phyloP scores from a whole-genome alignment of 2,113 vertebrate species.

The Hippocampus zosterae region DNA sequence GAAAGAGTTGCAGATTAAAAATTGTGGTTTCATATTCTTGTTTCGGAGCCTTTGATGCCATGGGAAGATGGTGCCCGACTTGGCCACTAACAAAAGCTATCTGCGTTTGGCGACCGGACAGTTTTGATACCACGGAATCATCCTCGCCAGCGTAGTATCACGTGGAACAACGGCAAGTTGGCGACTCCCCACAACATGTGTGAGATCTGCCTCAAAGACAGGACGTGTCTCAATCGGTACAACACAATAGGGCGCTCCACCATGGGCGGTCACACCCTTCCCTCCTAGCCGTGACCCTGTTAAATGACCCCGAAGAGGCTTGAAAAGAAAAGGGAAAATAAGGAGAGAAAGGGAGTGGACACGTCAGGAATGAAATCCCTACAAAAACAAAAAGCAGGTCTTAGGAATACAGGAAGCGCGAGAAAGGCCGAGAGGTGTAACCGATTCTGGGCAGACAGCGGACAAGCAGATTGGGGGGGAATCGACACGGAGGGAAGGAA shows the following conservation, averaged over 20 bases:
- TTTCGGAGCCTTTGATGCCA: constrained; percentile 24
- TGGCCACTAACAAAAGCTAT: constrained; percentile 52
- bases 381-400: constrained; percentile 3
- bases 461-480: constrained; percentile 2
- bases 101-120: constrained; percentile 25
- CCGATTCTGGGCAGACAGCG: constrained; percentile 24
- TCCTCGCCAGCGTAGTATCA: constrained; percentile 7
- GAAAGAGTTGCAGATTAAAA: constrained; percentile 6
- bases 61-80: constrained; percentile 7
- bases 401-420: constrained; percentile 14
- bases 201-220: constrained; percentile 27
- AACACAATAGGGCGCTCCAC: constrained; percentile 57
- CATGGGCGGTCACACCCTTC: constrained; percentile 65
- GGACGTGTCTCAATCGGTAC: constrained; percentile 37
- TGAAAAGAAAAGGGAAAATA: constrained; percentile 24
- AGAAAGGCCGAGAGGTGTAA: constrained; percentile 18
- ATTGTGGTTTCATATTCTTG: not conserved
- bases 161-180: constrained; percentile 30
- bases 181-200: constrained; percentile 18
- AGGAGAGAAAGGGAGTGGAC: constrained; percentile 22
- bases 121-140: constrained; percentile 38
- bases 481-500: constrained; percentile 21
- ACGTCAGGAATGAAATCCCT: constrained; percentile 20
- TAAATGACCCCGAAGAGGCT: constrained; percentile 30
- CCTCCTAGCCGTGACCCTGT: constrained; percentile 37